Evolutionary conservation across 2,888 invertebrate species (phyloP).

Genomic region (Automeris io): DNA sequence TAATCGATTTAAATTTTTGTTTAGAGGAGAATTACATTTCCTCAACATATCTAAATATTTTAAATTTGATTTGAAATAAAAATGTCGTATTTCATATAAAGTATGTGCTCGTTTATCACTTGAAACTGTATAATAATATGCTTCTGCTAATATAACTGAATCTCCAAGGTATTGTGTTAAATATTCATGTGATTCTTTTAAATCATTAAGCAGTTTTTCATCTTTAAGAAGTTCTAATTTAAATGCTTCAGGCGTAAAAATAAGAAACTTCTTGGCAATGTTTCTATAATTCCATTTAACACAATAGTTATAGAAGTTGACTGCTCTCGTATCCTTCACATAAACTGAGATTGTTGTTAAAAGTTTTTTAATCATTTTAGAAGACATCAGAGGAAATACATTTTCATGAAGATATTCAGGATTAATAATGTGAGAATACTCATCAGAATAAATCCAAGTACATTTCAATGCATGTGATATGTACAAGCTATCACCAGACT

Average conservation of each 20-base stretch:
- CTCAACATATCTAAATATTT: conserved; percentile 5
- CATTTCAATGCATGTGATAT: conserved; percentile 45
- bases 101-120: conserved; percentile 3
- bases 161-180: conserved; percentile 30
- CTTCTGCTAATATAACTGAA: conserved; percentile 31
- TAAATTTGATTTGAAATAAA: conserved; percentile 11
- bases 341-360: conserved; percentile 30
- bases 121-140: conserved; percentile 14
- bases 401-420: no score
- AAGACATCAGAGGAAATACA: no score
- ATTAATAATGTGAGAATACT: conserved; percentile 33
- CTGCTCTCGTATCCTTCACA: conserved; percentile 31
- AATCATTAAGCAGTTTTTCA: conserved; percentile 5
- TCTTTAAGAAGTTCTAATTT: conserved; percentile 31
- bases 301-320: conserved; percentile 40
- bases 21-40: background rate
- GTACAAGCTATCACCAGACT: conserved; percentile 42
- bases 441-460: conserved; percentile 37
- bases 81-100: conserved; percentile 16
- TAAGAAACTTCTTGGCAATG: conserved; percentile 40
- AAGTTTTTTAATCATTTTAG: conserved; percentile 46
- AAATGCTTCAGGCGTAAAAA: conserved; percentile 33
- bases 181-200: conserved; percentile 7
- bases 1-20: no score
- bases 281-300: conserved; percentile 20